Evolutionary conservation across 2,888 invertebrate genomes (phyloP).

Genomic region (Invenusta paracnida): DNA sequence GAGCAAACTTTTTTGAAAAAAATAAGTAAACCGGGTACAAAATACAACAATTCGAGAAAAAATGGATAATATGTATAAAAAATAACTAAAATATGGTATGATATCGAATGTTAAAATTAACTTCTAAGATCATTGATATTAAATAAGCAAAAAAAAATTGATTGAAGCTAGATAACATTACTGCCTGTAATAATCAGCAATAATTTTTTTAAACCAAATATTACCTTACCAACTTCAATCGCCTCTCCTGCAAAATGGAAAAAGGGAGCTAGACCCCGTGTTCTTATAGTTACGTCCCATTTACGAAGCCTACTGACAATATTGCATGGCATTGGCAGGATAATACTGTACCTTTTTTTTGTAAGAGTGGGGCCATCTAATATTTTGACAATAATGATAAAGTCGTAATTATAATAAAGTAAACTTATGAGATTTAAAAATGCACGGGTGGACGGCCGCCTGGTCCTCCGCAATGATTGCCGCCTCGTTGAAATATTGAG

Average conservation of each 20-base stretch:
- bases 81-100: neutral
- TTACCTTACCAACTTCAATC: neutral
- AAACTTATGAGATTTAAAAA: too few species aligned
- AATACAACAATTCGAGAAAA: neutral
- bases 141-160: neutral
- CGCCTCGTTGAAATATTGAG: too few species aligned
- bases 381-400: too few species aligned
- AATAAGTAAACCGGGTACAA: too few species aligned
- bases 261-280: neutral
- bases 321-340: too few species aligned
- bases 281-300: neutral
- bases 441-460: too few species aligned
- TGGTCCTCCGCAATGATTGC: too few species aligned
- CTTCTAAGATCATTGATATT: neutral
- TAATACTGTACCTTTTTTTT: too few species aligned
- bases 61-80: neutral
- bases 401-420: too few species aligned
- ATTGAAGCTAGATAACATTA: neutral
- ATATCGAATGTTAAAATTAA: neutral
- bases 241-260: neutral
- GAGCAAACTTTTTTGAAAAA: too few species aligned
- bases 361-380: too few species aligned
- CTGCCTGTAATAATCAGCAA: neutral
- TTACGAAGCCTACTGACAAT: too few species aligned
- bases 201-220: neutral